Evolutionary conservation across 2,113 vertebrate species (phyloP), one percentile per base, ranked within the genome.

Genomic region (Microcebus lehilahytsara): DNA sequence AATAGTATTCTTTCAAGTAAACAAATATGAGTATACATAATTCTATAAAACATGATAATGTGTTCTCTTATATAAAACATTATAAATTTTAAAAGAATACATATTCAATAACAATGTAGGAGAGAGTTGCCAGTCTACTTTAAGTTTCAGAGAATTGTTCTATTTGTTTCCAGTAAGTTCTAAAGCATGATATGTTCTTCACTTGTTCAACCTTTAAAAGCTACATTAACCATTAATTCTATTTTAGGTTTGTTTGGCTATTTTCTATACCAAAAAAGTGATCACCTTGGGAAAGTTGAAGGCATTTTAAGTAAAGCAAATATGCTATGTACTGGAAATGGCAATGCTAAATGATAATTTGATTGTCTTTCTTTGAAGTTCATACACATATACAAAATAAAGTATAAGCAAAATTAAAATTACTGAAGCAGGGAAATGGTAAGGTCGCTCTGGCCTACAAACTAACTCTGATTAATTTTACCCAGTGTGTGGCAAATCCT

Each of bases 361-460:
- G 9, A 74, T 40, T 62, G 14, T 46, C 12, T 75, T 32, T 49
- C 30, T 72, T 37, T 67, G 77, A 94, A 74, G 17, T 62, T 10
- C 30, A 51, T 30, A 79, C 1, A 46, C 1, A 34, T 5, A 53
- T 19, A 56, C 1, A 78, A 46, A 40, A n/a, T n/a, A 30, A 49
- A 92, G 34, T 56, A 64, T 74, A 85, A 89, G 58, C 23, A 92
- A 91, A 92, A 53, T n/a, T 75, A 90, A 37, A 92, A 75, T 78
- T 20, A 89, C 79, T 40, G n/a, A 89, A 84, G 32, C 25, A 89
- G 9, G 8, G 42, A 79, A 92, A 75, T 25, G n/a, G 19, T 40
- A 7, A 56, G 10, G 12, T 22, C 49, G 5, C 19, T 74, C 17
- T 53, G n/a, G 0, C 17, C 16, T 42, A 69, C 22, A 84, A 78